These are phyloP conservation scores for Apodemia duryi DNA, from an alignment of 2,888 invertebrate genomes.

Conservation along the genomic window DNA sequence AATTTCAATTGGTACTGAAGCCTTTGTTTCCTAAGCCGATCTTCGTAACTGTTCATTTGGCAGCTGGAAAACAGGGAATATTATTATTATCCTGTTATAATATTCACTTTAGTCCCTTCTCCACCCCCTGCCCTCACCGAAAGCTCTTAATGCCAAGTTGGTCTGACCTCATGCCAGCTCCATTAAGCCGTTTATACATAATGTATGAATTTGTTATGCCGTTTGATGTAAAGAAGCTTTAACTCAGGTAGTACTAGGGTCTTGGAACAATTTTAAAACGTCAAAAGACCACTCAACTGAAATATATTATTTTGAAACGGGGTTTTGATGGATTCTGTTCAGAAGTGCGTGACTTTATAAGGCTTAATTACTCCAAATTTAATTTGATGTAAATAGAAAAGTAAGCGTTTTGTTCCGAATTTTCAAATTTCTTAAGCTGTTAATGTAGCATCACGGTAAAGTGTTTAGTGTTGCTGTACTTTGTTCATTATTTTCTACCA, in stretches of 20 bases:
- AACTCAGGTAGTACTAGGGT: slow-evolving; percentile 69
- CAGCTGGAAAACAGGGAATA: slow-evolving; percentile 44
- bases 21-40: slow-evolving; percentile 29
- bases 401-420: too few relatives aligned
- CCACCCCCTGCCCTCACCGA: slow-evolving; percentile 54
- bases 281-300: slow-evolving; percentile 21
- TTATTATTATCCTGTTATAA: slow-evolving; percentile 63
- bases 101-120: slow-evolving; percentile 68
- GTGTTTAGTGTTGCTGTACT: too few relatives aligned
- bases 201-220: slow-evolving; percentile 79
- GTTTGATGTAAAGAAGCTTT: slow-evolving; percentile 78
- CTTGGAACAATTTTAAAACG: slow-evolving; percentile 44
- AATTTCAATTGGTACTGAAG: slow-evolving; percentile 30
- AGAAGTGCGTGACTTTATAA: slow-evolving; percentile 12
- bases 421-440: too few relatives aligned
- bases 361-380: not conserved
- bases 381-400: not conserved
- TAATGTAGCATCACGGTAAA: too few relatives aligned
- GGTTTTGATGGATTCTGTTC: slow-evolving; percentile 18
- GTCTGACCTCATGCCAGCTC: slow-evolving; percentile 75
- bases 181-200: slow-evolving; percentile 79
- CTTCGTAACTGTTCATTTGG: slow-evolving; percentile 37
- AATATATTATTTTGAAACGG: slow-evolving; percentile 16
- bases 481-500: too few relatives aligned
- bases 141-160: slow-evolving; percentile 76